These are phyloP conservation scores for Falco punctatus DNA, from an alignment of 2,113 vertebrate genomes.

Conservation along the genomic window DNA sequence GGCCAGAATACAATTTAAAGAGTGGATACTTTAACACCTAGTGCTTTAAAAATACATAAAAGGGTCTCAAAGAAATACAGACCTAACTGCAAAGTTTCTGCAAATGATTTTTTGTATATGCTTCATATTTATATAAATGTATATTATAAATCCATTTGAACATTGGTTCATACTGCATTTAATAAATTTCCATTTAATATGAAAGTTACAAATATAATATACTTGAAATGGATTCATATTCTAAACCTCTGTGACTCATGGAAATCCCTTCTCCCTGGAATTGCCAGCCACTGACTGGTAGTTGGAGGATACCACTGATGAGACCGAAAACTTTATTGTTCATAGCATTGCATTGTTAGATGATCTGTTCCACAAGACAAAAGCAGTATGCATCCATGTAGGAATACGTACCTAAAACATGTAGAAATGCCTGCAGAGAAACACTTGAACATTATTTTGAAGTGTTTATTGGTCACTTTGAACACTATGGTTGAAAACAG, in stretches of 20 bases:
- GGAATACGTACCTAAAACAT: background rate
- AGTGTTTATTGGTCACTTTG: background rate
- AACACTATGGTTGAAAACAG: background rate
- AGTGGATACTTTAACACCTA: conserved; percentile 17
- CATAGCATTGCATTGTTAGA: background rate
- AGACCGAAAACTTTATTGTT: background rate
- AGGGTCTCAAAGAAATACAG: background rate
- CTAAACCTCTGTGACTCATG: background rate
- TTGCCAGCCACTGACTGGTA: background rate
- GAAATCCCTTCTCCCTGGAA: conserved; percentile 4
- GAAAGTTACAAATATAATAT: background rate
- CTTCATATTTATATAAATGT: background rate
- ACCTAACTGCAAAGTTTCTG: background rate
- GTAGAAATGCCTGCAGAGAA: background rate
- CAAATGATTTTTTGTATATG: background rate
- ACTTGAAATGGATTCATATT: background rate
- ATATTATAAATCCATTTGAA: background rate
- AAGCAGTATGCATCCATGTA: background rate
- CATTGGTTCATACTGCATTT: background rate
- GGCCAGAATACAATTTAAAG: background rate
- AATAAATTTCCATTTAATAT: background rate
- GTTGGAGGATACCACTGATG: background rate
- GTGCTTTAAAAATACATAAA: background rate
- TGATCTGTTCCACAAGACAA: background rate
- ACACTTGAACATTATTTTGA: background rate